Conservation (phyloP, 2,888 invertebrate species). For the Apotomis turbidana region DNA sequence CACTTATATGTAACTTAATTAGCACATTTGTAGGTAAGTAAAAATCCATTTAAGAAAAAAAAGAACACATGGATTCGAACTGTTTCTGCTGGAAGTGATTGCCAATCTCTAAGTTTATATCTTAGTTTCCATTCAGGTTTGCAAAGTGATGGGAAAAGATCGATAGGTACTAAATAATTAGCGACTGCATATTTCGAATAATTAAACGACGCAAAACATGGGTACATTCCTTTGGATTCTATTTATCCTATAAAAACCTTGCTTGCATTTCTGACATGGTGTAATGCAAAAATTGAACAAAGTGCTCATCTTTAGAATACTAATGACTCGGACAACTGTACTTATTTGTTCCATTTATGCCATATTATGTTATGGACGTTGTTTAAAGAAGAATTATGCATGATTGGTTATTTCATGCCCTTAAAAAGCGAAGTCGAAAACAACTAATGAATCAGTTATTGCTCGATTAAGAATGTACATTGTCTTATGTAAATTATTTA, state of each 20-base stretch:
- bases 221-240: slow-evolving; percentile 21
- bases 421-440: slow-evolving; percentile 28
- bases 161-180: neutral
- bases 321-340: slow-evolving; percentile 29
- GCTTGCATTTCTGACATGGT: slow-evolving; percentile 27
- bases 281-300: slow-evolving; percentile 19
- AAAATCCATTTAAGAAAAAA: too few species aligned
- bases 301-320: slow-evolving; percentile 26
- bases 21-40: too few species aligned
- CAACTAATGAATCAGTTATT: slow-evolving; percentile 21
- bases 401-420: slow-evolving; percentile 8
- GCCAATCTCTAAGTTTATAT: neutral
- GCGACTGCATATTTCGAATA: slow-evolving; percentile 9
- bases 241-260: slow-evolving; percentile 16
- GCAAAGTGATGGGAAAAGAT: neutral
- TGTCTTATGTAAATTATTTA: neutral
- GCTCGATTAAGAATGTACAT: slow-evolving; percentile 2
- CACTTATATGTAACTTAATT: too few species aligned
- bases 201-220: slow-evolving; percentile 1
- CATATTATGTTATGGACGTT: slow-evolving; percentile 20
- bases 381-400: slow-evolving; percentile 25
- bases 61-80: too few species aligned
- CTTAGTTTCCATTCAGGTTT: neutral
- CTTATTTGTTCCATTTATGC: slow-evolving; percentile 20
- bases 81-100: too few species aligned